phyloP scores from a whole-genome alignment of 1,140 invertebrate genomes.

The Rhagoletis zephyria region DNA sequence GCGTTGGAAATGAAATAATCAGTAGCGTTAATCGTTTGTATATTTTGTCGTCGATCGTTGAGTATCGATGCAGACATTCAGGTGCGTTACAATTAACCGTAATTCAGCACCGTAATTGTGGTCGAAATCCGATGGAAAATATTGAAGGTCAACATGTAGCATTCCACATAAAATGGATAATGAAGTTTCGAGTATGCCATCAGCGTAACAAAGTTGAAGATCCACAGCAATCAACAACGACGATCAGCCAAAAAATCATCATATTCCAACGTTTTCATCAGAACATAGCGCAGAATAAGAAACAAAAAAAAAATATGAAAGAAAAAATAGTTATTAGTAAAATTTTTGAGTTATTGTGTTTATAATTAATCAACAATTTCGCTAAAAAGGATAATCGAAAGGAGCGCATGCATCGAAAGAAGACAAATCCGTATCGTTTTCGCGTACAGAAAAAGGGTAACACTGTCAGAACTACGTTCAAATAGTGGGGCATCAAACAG shows the following conservation, averaged over 20 bases:
- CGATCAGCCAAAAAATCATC: slow-evolving; percentile 49
- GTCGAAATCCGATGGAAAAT: no score
- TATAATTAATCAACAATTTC: not conserved
- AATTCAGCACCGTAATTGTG: no score
- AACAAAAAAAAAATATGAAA: slow-evolving; percentile 41
- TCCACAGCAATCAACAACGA: no score
- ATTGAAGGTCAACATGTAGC: no score
- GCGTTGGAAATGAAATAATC: no score
- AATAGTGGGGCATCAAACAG: not conserved
- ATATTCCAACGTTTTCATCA: slow-evolving; percentile 1
- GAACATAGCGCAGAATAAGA: not conserved
- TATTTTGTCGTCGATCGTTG: no score
- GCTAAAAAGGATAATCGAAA: slow-evolving; percentile 13
- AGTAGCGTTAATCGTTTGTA: no score
- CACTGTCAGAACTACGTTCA: slow-evolving; percentile 48
- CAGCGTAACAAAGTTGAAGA: no score
- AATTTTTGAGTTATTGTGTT: not conserved
- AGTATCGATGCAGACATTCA: no score
- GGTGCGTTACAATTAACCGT: no score
- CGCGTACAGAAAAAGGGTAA: slow-evolving; percentile 43
- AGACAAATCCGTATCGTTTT: slow-evolving; percentile 31
- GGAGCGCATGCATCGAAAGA: slow-evolving; percentile 20
- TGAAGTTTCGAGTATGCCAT: no score
- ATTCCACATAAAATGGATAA: no score
- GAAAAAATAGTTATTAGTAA: slow-evolving; percentile 26